Conservation (phyloP, 2,888 invertebrate species). For the Brachyptera risi region DNA sequence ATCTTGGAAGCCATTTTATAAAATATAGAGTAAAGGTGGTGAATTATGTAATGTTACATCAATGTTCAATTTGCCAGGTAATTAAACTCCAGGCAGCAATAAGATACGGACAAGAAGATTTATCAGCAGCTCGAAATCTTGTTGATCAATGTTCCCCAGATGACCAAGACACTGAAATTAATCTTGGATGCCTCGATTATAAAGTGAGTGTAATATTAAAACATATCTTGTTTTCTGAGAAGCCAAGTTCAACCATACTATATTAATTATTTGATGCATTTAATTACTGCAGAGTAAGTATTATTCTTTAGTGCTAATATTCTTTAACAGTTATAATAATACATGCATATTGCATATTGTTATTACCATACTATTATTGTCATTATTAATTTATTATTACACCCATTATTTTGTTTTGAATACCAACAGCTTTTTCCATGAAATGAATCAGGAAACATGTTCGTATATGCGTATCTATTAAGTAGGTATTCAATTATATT, state of each 20-base stretch:
- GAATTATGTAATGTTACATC: not conserved
- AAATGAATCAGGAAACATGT: too few species aligned
- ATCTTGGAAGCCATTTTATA: too few species aligned
- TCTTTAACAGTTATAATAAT: too few species aligned
- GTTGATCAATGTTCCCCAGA: conserved; percentile 84
- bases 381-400: too few species aligned
- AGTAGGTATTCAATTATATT: too few species aligned
- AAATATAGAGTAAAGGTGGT: too few species aligned
- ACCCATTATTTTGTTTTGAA: too few species aligned
- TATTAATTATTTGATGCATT: not conserved
- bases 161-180: conserved; percentile 91
- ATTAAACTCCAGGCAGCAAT: conserved; percentile 71
- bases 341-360: too few species aligned
- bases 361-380: too few species aligned
- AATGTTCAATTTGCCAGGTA: not conserved
- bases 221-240: not conserved
- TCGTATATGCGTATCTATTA: too few species aligned
- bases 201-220: conserved; percentile 59
- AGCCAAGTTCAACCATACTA: not conserved
- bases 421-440: too few species aligned
- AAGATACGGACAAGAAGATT: conserved; percentile 93
- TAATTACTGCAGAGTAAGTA: not conserved
- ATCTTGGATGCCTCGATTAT: conserved; percentile 89
- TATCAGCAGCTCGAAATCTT: conserved; percentile 82
- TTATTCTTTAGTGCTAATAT: too few species aligned